Conservation (phyloP, 2,888 invertebrate genomes). For the Caenorhabditis virilis region DNA sequence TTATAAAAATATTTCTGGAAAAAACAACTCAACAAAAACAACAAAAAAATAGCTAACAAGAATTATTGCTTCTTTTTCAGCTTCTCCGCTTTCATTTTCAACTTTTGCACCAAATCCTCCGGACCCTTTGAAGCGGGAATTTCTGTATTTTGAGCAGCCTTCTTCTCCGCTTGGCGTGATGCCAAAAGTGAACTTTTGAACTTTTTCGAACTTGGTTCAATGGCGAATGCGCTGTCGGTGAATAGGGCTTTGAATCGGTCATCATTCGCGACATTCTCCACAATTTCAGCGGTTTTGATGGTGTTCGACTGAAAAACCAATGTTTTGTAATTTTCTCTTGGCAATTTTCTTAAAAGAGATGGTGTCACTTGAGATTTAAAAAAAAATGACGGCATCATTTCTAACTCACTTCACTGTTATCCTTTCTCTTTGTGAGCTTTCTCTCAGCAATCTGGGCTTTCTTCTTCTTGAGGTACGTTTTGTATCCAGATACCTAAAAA, state of each 20-base stretch:
- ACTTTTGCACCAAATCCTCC: constrained; percentile 33
- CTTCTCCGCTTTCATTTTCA: constrained; percentile 41
- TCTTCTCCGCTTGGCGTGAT: constrained; percentile 27
- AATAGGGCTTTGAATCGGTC: constrained; percentile 63
- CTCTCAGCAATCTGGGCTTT: constrained; percentile 23
- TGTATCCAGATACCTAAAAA: constrained; percentile 32
- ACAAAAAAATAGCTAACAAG: background rate
- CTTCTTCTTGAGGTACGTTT: constrained; percentile 35
- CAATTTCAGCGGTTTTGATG: constrained; percentile 34
- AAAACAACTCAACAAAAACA: background rate
- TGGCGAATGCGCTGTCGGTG: constrained; percentile 61
- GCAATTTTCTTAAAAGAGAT: constrained; percentile 4
- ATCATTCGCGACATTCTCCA: constrained; percentile 49
- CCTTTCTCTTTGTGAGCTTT: constrained; percentile 17
- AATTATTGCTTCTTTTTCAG: constrained; percentile 8
- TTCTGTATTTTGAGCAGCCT: background rate
- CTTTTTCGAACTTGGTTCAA: constrained; percentile 51
- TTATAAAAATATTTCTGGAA: background rate
- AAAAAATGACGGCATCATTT: background rate
- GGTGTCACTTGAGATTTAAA: no score
- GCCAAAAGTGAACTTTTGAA: constrained; percentile 34
- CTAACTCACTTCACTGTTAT: no score
- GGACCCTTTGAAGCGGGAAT: constrained; percentile 2
- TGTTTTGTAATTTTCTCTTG: no score
- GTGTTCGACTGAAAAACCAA: background rate